A percentile compares a stretch with the other conserved stretches of the same genome.
These are phyloP conservation scores for Lasioglossum oenotherae DNA, from an alignment of 2,888 invertebrate genomes.

Conservation along the genomic window DNA sequence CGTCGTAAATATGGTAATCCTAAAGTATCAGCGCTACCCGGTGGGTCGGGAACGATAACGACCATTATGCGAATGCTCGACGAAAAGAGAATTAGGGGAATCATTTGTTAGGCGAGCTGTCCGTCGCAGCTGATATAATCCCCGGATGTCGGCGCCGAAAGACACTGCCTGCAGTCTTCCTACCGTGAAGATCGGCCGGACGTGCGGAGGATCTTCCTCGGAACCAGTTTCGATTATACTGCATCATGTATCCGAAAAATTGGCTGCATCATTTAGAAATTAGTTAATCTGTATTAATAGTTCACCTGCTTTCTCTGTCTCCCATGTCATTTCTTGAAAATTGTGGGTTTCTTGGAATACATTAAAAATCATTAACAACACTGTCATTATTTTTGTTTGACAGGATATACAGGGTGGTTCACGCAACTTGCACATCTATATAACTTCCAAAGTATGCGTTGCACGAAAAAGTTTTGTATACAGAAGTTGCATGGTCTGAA, in stretches of 20 bases:
- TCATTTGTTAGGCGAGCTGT: conserved; percentile 83
- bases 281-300: not conserved
- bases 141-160: conserved; percentile 67
- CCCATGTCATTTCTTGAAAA: too few relatives aligned
- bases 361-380: too few relatives aligned
- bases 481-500: too few relatives aligned
- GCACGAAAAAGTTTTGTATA: too few relatives aligned
- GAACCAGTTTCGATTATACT: conserved; percentile 61
- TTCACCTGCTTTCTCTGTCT: not conserved
- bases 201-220: conserved; percentile 27
- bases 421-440: too few relatives aligned
- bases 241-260: not conserved
- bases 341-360: too few relatives aligned
- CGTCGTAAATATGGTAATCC: conserved; percentile 82
- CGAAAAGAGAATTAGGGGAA: conserved; percentile 83
- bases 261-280: not conserved
- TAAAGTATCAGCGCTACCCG: conserved; percentile 78
- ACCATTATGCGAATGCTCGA: conserved; percentile 81
- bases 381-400: too few relatives aligned
- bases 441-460: too few relatives aligned
- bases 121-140: conserved; percentile 82
- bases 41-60: conserved; percentile 80
- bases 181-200: conserved; percentile 31
- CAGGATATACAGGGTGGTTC: too few relatives aligned
- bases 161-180: conserved; percentile 58